Conservation (phyloP, 2,888 invertebrate genomes). For the Troides oblongomaculatus region DNA sequence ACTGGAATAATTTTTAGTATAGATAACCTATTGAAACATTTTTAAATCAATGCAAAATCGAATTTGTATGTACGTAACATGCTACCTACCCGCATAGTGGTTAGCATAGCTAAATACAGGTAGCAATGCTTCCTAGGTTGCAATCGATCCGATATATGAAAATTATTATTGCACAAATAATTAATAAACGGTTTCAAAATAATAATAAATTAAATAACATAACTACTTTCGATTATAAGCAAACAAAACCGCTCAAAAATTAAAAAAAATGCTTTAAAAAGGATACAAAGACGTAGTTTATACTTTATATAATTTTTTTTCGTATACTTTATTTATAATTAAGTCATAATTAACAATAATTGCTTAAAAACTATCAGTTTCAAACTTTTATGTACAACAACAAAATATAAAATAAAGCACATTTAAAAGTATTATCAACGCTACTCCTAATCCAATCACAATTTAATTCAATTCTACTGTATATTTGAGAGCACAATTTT, state of each 20-base stretch:
- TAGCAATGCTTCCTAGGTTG: background rate
- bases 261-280: background rate
- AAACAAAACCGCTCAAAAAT: background rate
- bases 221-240: constrained; percentile 2
- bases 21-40: background rate
- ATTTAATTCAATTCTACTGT: constrained; percentile 21
- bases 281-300: background rate
- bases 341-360: background rate
- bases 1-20: background rate
- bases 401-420: background rate
- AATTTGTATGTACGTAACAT: background rate
- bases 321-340: background rate
- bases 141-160: background rate
- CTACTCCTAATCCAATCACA: constrained; percentile 6
- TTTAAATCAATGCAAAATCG: background rate
- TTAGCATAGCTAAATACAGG: background rate
- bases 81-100: background rate
- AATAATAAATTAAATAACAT: background rate
- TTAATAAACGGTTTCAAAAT: no score
- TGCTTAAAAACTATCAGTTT: background rate
- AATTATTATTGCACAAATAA: background rate
- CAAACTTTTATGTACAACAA: background rate
- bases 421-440: constrained; percentile 8
- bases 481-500: constrained; percentile 29
- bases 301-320: no score